Conservation (phyloP, 2,113 vertebrate genomes). For the Ammodramus savannarum region DNA sequence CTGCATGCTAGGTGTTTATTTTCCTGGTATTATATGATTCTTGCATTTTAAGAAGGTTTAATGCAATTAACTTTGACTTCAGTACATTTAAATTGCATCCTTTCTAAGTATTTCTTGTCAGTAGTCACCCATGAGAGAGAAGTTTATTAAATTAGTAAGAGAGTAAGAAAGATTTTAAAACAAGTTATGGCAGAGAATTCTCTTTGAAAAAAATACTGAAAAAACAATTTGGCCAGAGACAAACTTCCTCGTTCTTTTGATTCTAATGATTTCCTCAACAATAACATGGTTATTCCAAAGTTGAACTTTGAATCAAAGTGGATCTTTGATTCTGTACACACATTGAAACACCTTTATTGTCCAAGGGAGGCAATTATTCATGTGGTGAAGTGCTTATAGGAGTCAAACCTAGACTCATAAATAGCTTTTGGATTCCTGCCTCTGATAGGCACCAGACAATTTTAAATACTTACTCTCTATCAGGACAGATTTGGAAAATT, state of each 20-base stretch:
- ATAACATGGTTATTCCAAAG: not conserved
- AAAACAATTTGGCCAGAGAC: not conserved
- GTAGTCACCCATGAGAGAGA: not conserved
- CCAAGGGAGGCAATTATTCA: not conserved
- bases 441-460: not conserved
- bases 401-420: not conserved
- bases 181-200: not conserved
- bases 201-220: not conserved
- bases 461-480: not conserved
- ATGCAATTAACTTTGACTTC: constrained; percentile 14
- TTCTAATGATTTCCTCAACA: not conserved
- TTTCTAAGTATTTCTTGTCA: not conserved
- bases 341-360: not conserved
- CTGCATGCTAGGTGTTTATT: not conserved
- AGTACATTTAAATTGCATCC: not conserved
- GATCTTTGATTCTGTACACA: not conserved
- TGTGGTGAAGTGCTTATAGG: not conserved
- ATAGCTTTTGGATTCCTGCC: not conserved
- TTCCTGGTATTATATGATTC: not conserved
- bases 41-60: constrained; percentile 41
- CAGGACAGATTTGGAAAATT: not conserved
- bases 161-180: not conserved
- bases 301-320: not conserved
- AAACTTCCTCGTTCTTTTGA: not conserved
- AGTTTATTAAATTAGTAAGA: not conserved